Conservation (phyloP, 2,888 invertebrate genomes). For the Dryococelus australis region DNA sequence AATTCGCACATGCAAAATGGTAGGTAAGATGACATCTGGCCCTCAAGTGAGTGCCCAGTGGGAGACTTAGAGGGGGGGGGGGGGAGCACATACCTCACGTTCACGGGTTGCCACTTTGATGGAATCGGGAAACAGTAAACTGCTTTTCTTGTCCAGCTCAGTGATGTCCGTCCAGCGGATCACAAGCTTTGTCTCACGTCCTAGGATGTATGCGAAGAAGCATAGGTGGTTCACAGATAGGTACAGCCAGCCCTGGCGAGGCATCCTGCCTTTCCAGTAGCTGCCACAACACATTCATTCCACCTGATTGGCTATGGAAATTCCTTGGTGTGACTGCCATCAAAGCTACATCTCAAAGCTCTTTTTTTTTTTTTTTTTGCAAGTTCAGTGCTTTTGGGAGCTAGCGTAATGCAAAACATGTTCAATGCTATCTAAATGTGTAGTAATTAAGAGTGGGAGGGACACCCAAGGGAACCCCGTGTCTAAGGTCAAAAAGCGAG, state of each 20-base stretch:
- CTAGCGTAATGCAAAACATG: too few species aligned
- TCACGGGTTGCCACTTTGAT: slow-evolving; percentile 87
- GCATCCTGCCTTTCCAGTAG: slow-evolving; percentile 91
- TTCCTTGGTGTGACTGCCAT: background rate
- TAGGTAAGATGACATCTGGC: too few species aligned
- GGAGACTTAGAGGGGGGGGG: too few species aligned
- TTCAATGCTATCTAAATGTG: too few species aligned
- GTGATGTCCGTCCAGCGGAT: slow-evolving; percentile 92
- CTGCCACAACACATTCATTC: slow-evolving; percentile 63
- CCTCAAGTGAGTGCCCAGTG: too few species aligned
- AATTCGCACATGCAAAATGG: too few species aligned
- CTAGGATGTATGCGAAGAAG: slow-evolving; percentile 94
- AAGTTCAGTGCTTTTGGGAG: too few species aligned
- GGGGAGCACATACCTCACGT: slow-evolving; percentile 62
- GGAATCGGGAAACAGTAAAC: slow-evolving; percentile 82
- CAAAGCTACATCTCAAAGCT: too few species aligned
- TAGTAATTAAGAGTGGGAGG: too few species aligned
- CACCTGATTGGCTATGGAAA: background rate
- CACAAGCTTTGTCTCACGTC: slow-evolving; percentile 86
- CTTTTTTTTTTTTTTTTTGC: too few species aligned
- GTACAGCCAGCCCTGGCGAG: slow-evolving; percentile 96
- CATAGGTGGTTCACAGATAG: slow-evolving; percentile 96
- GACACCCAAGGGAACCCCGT: too few species aligned
- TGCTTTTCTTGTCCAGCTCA: slow-evolving; percentile 78
- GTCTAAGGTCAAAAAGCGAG: too few species aligned